These are phyloP conservation scores for western clawed frog (Xenopus tropicalis) DNA, from an alignment of 2,113 vertebrate species.

Conservation along the genomic window DNA sequence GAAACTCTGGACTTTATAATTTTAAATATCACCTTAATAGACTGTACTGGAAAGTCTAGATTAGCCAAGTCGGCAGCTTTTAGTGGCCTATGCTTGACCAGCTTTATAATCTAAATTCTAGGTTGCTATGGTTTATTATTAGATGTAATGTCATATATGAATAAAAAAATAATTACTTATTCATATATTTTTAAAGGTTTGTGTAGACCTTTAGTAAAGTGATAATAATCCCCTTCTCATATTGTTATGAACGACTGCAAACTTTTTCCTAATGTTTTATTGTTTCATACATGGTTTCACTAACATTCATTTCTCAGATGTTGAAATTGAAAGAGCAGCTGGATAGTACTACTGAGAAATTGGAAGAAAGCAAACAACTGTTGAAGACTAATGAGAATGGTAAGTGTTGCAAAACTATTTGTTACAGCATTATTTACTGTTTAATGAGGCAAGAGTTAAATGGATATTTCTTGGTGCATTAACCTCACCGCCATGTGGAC, in stretches of 20 bases:
- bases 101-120: no score
- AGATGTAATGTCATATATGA: no score
- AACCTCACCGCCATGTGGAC: neutral
- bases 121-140: no score
- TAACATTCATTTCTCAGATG: conserved; percentile 16
- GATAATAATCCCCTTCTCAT: neutral
- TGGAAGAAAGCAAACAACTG: conserved; percentile 41
- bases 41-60: no score
- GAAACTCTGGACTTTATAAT: no score
- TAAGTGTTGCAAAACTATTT: conserved; percentile 22
- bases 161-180: no score
- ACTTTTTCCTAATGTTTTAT: neutral
- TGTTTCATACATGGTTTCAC: neutral
- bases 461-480: neutral
- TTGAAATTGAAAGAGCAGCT: conserved; percentile 47
- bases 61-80: no score
- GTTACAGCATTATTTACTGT: neutral
- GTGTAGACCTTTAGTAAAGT: no score
- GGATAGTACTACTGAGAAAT: conserved; percentile 31
- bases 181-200: no score
- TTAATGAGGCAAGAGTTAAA: conserved; percentile 17
- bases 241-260: neutral
- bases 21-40: no score
- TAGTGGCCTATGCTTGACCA: no score
- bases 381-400: conserved; percentile 48